Conservation (phyloP, 37 sponge, comb jelly and placozoan genomes). For the Agelas oroides region DNA sequence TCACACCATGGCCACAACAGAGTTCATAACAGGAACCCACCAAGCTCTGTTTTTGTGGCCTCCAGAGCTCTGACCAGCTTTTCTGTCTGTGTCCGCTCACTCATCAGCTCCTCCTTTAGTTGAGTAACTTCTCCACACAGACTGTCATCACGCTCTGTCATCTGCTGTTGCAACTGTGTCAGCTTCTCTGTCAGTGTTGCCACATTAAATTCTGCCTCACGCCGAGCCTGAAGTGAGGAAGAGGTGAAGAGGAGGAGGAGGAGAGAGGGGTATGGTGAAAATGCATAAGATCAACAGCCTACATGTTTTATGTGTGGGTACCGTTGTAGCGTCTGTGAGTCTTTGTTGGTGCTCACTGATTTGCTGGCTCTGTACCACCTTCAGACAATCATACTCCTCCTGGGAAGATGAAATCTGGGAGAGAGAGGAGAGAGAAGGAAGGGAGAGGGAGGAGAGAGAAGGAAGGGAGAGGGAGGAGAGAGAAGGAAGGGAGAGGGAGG, state of each 20-base stretch:
- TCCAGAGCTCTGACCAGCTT: neutral
- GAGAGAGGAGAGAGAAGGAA: too few species aligned
- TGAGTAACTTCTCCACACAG: constrained; percentile 13
- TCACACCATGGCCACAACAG: neutral
- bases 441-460: too few species aligned
- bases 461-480: too few species aligned
- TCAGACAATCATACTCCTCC: constrained; percentile 86
- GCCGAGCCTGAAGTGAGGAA: constrained; percentile 19
- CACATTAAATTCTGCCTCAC: constrained; percentile 63
- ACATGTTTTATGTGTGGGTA: too few species aligned
- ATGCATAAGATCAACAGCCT: too few species aligned
- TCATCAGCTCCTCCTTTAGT: constrained; percentile 18
- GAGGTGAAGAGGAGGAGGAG: neutral
- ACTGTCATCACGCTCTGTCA: constrained; percentile 3
- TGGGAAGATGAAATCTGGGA: constrained; percentile 16
- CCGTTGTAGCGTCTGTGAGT: neutral
- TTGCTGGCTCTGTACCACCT: constrained; percentile 57
- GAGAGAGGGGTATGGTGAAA: neutral
- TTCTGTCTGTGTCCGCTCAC: constrained; percentile 8
- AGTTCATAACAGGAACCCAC: constrained; percentile 8
- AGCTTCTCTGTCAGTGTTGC: constrained; percentile 45
- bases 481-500: too few species aligned
- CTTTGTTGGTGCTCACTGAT: constrained; percentile 38
- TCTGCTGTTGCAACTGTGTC: constrained; percentile 12
- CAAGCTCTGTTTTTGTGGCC: neutral